phyloP scores from a whole-genome alignment of 37 sponge, comb jelly and placozoan genomes.

The Axinella damicornis region DNA sequence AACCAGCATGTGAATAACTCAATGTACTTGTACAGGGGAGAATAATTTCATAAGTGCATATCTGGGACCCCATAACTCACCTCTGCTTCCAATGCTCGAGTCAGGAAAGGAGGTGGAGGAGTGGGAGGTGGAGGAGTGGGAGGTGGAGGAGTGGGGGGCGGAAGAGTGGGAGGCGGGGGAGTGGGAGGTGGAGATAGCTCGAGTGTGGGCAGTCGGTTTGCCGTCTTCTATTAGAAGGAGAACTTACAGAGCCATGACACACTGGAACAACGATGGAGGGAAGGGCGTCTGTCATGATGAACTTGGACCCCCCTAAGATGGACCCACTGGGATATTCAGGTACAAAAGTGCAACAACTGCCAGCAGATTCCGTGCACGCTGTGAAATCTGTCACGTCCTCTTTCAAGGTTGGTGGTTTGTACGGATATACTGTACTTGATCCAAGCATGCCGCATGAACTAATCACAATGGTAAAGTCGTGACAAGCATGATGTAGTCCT shows the following conservation, averaged over 20 bases:
- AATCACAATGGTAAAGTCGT: too few relatives aligned
- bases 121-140: background rate
- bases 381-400: too few relatives aligned
- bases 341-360: too few relatives aligned
- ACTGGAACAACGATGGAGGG: conserved; percentile 14
- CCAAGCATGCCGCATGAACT: too few relatives aligned
- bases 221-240: conserved; percentile 18
- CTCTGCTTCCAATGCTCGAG: too few relatives aligned
- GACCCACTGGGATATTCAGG: too few relatives aligned
- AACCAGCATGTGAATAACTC: background rate
- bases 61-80: background rate
- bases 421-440: too few relatives aligned
- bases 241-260: conserved; percentile 60
- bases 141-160: background rate
- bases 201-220: background rate
- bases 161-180: background rate
- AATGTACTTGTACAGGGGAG: too few relatives aligned
- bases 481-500: too few relatives aligned
- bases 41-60: background rate
- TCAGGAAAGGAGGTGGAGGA: background rate
- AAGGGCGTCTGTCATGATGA: background rate
- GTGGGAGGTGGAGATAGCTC: background rate
- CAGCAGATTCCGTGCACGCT: too few relatives aligned
- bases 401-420: too few relatives aligned
- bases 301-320: too few relatives aligned